Evolutionary conservation across 2,888 invertebrate genomes (phyloP).

Genomic region (Apamea sordens): DNA sequence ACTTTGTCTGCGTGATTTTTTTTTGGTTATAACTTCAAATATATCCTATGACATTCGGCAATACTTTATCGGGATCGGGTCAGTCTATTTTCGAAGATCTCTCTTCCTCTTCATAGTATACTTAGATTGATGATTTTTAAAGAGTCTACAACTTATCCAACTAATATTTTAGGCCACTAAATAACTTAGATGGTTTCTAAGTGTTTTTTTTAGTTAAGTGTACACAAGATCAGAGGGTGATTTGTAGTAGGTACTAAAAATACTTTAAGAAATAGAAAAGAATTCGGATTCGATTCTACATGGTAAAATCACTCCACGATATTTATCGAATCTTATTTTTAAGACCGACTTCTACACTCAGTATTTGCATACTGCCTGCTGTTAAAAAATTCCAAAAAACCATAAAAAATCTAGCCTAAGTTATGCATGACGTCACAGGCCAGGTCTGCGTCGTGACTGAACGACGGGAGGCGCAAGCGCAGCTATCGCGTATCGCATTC

Average conservation of each 20-base stretch:
- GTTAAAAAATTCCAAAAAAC: constrained; percentile 4
- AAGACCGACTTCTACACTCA: no score
- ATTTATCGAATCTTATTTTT: background rate
- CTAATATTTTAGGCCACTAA: no score
- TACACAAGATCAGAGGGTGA: no score
- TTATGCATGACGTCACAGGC: constrained; percentile 67
- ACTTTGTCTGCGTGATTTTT: background rate
- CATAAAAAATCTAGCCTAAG: constrained; percentile 23
- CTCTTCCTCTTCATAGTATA: no score
- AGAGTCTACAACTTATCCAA: no score
- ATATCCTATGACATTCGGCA: background rate
- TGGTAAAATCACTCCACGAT: background rate
- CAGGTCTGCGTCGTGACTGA: constrained; percentile 65
- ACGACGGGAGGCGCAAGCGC: constrained; percentile 56
- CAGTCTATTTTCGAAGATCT: background rate
- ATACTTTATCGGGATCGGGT: background rate
- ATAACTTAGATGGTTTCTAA: background rate
- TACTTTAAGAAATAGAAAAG: no score
- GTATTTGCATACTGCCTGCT: background rate
- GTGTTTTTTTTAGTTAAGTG: background rate
- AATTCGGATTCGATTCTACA: background rate
- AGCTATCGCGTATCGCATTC: constrained; percentile 60
- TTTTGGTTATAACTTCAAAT: background rate
- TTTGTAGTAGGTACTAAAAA: no score
- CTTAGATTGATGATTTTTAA: no score